A percentile compares a stretch with the other conserved stretches of the same genome.
These are phyloP conservation scores for Listronotus bonariensis DNA, from an alignment of 1,140 invertebrate species.

Conservation along the genomic window DNA sequence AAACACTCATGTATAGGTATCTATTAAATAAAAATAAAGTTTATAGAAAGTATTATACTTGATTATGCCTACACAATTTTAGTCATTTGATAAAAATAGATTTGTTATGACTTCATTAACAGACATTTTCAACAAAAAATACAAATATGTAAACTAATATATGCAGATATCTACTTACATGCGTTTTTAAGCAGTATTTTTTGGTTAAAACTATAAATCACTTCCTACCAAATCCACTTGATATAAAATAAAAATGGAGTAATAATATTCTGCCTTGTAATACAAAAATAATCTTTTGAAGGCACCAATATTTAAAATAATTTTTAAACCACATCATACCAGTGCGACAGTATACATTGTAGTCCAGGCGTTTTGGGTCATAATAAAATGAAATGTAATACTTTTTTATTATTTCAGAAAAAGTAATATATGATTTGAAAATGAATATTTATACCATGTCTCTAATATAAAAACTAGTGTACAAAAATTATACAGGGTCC, in stretches of 20 bases:
- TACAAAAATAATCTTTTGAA: conserved; percentile 5
- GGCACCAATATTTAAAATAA: conserved; percentile 12
- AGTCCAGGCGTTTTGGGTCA: not conserved
- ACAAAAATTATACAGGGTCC: too few species aligned
- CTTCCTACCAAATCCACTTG: not conserved
- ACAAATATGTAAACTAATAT: not conserved
- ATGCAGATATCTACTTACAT: not conserved
- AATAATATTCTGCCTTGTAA: not conserved
- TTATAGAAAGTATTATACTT: not conserved
- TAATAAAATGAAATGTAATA: not conserved
- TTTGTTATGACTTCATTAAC: not conserved
- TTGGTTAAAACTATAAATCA: not conserved
- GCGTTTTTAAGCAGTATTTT: not conserved
- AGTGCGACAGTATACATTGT: conserved; percentile 1
- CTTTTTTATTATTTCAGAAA: too few species aligned
- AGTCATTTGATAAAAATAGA: conserved; percentile 25
- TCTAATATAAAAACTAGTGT: too few species aligned
- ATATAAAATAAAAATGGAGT: not conserved
- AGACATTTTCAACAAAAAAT: not conserved
- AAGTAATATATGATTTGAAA: too few species aligned
- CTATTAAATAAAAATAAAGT: not conserved
- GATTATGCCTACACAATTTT: conserved; percentile 11
- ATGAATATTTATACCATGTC: too few species aligned
- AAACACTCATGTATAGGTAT: not conserved
- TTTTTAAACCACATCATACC: conserved; percentile 15